Evolutionary conservation across 2,113 vertebrate genomes (phyloP), one percentile per base, ranked within the genome.

Genomic region (Danionella cerebrum): DNA sequence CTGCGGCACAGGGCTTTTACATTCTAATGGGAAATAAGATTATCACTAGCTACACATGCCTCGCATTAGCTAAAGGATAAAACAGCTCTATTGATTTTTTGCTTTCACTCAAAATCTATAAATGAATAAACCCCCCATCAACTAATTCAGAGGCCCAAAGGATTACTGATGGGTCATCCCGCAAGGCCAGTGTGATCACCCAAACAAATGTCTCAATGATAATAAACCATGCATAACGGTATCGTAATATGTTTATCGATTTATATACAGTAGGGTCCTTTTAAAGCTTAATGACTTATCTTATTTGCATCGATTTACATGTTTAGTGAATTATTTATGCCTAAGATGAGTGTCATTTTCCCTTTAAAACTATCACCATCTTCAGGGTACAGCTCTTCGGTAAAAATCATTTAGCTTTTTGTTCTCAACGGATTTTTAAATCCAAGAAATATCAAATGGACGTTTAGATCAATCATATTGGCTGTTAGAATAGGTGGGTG

Each of bases 11-110:
- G 42, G 27, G 42, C 27, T 47, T 63, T 63, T 18, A 18, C 18
- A 22, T 48, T 48, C 24, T 21, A 35, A 50, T 33, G 18, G 29
- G 7, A 36, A 47, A 48, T 47, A 58, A n/a, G 21, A 39, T 58
- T 58, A 22, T 6, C 33, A 47, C 29, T 8, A 31, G 14, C 58
- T 45, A 7, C 14, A 21, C n/a, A 3, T 2, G 14, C 4, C 5
- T 16, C n/a, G n/a, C 55, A 33, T 47, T 29, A 47, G 25, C n/a
- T 11, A 62, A 60, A 60, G 16, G 57, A n/a, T 57, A 52, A 52
- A 52, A 31, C 48, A 16, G 24, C 12, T 1, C 3, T 42, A 44
- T 29, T 60, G 38, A 55, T 55, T 55, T n/a, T n/a, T 36, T 8
- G 18, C 25, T 14, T 31, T 29, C 14, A 10, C 19, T 22, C 19